These are phyloP conservation scores for Lepidocyrtoides sp. DNA, from an alignment of 2,888 invertebrate species.

Conservation along the genomic window DNA sequence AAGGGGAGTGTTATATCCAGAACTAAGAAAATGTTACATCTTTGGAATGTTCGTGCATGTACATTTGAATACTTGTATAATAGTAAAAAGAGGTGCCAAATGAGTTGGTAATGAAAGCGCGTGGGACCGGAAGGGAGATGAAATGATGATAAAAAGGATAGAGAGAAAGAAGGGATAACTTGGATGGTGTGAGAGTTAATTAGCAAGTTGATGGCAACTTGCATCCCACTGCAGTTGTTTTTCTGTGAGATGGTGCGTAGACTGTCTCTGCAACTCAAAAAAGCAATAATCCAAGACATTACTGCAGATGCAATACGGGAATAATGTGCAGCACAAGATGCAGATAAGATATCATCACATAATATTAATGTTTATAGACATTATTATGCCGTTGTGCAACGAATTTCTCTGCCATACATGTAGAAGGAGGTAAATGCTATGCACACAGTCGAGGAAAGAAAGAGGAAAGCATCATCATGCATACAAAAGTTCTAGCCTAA, in stretches of 20 bases:
- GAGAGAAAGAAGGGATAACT: conserved; percentile 40
- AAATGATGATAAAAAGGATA: conserved; percentile 71
- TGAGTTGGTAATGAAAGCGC: conserved; percentile 79
- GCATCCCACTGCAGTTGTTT: conserved; percentile 40
- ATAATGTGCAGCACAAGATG: too few species aligned
- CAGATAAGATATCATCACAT: too few species aligned
- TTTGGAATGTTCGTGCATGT: neutral
- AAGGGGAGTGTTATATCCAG: neutral
- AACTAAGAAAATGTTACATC: too few species aligned
- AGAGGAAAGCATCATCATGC: too few species aligned
- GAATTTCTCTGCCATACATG: neutral
- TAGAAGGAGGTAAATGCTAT: too few species aligned
- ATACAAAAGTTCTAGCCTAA: too few species aligned
- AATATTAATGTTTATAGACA: neutral
- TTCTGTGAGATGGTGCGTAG: neutral
- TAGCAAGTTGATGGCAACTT: conserved; percentile 79
- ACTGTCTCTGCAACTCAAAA: conserved; percentile 64
- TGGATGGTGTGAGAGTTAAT: conserved; percentile 83
- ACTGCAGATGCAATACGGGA: neutral
- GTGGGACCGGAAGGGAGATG: conserved; percentile 79
- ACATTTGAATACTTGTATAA: conserved; percentile 31
- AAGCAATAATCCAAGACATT: conserved; percentile 60
- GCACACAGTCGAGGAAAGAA: too few species aligned
- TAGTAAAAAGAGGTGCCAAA: conserved; percentile 77
- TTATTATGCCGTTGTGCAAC: conserved; percentile 11